Conservation (phyloP, 2,113 vertebrate species). For the Calidris pygmaea region DNA sequence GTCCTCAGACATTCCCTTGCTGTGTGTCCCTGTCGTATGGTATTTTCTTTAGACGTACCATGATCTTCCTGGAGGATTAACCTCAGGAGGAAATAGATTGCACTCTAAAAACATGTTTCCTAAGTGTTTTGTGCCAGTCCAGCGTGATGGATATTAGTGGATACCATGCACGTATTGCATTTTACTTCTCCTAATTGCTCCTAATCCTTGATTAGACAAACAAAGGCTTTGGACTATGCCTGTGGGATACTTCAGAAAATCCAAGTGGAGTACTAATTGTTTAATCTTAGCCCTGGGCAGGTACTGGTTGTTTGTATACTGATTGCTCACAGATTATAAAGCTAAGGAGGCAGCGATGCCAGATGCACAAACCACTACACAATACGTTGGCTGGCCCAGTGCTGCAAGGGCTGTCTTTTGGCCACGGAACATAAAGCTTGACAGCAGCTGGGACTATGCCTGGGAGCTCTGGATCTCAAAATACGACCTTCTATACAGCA, state of each 20-base stretch:
- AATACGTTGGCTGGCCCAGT: background rate
- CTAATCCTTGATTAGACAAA: background rate
- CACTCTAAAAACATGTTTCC: background rate
- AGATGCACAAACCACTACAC: background rate
- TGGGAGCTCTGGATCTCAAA: background rate
- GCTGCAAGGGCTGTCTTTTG: background rate
- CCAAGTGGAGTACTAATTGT: background rate
- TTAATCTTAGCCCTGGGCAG: background rate
- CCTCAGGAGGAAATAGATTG: background rate
- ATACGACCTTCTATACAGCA: fast-evolving
- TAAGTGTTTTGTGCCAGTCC: background rate
- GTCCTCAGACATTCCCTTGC: background rate
- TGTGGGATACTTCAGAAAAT: background rate
- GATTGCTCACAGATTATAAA: background rate
- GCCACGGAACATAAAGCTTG: background rate
- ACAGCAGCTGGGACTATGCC: background rate
- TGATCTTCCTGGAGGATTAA: background rate
- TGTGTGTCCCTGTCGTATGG: background rate
- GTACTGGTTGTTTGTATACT: background rate
- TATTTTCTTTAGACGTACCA: background rate
- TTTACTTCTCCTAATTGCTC: background rate
- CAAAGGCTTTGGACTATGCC: background rate
- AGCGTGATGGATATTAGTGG: background rate
- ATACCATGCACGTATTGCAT: background rate
- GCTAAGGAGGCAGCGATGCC: background rate